These are phyloP conservation scores for Brienomyrus brachyistius DNA, from an alignment of 2,113 vertebrate species.

Conservation along the genomic window DNA sequence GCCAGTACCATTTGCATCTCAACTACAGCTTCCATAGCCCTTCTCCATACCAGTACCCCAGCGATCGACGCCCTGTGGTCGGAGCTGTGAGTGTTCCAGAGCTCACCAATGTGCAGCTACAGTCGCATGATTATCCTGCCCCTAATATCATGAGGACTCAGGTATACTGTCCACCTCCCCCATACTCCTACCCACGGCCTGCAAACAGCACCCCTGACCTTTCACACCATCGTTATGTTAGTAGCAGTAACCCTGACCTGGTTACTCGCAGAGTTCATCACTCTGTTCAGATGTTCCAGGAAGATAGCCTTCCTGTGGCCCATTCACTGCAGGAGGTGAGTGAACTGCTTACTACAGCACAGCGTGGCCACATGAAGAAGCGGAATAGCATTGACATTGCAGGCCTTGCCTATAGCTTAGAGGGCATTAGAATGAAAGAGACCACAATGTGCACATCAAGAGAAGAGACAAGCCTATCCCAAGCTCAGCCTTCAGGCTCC, in stretches of 20 bases:
- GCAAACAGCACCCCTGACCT: constrained; percentile 87
- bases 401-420: constrained; percentile 73
- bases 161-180: constrained; percentile 87
- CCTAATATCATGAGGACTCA: constrained; percentile 91
- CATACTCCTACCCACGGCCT: constrained; percentile 82
- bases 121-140: constrained; percentile 86
- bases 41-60: constrained; percentile 76
- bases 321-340: constrained; percentile 96
- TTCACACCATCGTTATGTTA: constrained; percentile 82
- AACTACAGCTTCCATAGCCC: constrained; percentile 91
- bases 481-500: constrained; percentile 53
- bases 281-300: constrained; percentile 96
- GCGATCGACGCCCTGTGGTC: constrained; percentile 77
- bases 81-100: constrained; percentile 94
- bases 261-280: constrained; percentile 90
- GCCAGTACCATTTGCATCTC: constrained; percentile 75
- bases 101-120: constrained; percentile 87
- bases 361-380: constrained; percentile 72
- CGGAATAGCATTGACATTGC: constrained; percentile 92
- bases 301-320: constrained; percentile 90
- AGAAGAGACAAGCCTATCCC: constrained; percentile 60
- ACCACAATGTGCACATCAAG: constrained; percentile 72
- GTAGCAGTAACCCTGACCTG: constrained; percentile 92
- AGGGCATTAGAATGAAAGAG: constrained; percentile 82
- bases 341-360: constrained; percentile 71